These are phyloP conservation scores for Rhinatrema bivittatum DNA, from an alignment of 2,797 vertebrate genomes.

Conservation along the genomic window DNA sequence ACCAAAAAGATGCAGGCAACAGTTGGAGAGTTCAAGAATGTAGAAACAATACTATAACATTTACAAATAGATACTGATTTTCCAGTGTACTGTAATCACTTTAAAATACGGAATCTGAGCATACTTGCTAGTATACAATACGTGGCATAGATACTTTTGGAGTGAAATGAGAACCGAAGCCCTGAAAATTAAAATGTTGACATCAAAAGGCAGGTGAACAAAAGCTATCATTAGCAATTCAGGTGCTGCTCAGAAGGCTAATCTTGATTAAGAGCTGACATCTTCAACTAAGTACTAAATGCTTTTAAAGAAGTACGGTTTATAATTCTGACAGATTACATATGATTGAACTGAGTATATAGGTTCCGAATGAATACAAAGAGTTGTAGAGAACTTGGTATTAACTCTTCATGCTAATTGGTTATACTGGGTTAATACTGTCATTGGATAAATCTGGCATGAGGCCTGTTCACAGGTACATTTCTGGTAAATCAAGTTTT, in stretches of 20 bases:
- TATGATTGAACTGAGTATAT: constrained; percentile 29
- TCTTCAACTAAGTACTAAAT: constrained; percentile 36
- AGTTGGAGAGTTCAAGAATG: constrained; percentile 58
- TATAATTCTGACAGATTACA: too few species aligned
- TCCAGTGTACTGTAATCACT: constrained; percentile 57
- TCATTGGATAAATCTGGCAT: constrained; percentile 6
- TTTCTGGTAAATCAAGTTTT: constrained; percentile 15
- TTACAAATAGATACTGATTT: constrained; percentile 56
- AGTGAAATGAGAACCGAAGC: constrained; percentile 35
- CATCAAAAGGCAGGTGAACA: constrained; percentile 38
- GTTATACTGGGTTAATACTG: constrained; percentile 40
- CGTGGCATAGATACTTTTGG: constrained; percentile 38
- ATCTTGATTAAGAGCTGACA: constrained; percentile 26
- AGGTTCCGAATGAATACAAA: constrained; percentile 36
- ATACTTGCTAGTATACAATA: constrained; percentile 25
- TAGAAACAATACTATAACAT: constrained; percentile 58
- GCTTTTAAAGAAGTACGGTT: constrained; percentile 40
- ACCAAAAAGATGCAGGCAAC: constrained; percentile 70
- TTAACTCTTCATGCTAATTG: constrained; percentile 48
- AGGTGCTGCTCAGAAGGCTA: constrained; percentile 26
- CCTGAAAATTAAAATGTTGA: constrained; percentile 38
- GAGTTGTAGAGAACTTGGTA: constrained; percentile 42
- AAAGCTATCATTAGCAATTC: constrained; percentile 26
- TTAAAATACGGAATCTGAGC: constrained; percentile 59
- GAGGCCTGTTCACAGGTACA: constrained; percentile 24